Evolutionary conservation across 2,888 invertebrate species (phyloP).

Genomic region (Athrips mouffetella): DNA sequence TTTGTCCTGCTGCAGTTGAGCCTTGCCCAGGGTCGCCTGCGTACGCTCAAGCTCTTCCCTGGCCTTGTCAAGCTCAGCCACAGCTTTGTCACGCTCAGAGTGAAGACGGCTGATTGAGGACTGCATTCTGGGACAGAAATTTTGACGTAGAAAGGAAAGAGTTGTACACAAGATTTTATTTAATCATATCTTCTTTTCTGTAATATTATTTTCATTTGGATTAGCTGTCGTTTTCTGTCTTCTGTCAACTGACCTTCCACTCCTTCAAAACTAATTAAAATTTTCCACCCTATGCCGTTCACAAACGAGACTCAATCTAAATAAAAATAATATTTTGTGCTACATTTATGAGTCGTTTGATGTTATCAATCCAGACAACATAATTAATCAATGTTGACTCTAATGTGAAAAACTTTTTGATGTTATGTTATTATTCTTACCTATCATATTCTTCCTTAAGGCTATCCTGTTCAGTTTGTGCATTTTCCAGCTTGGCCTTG

Average conservation of each 20-base stretch:
- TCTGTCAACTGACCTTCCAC: no score
- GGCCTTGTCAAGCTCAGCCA: constrained; percentile 90
- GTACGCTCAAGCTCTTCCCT: constrained; percentile 93
- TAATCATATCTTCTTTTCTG: no score
- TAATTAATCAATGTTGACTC: background rate
- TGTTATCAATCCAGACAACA: no score
- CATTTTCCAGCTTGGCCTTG: constrained; percentile 95
- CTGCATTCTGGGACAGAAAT: constrained; percentile 85
- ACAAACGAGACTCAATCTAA: no score
- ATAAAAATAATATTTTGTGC: no score
- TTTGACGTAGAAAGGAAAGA: no score
- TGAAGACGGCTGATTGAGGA: constrained; percentile 89
- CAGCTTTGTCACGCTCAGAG: constrained; percentile 92
- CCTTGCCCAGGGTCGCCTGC: constrained; percentile 93
- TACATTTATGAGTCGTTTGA: no score
- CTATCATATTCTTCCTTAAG: constrained; percentile 94
- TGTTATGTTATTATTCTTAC: constrained; percentile 30
- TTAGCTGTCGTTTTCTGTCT: no score
- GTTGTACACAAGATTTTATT: no score
- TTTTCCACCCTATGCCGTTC: no score
- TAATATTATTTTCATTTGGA: no score
- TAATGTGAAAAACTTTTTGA: background rate
- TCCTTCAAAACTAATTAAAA: no score
- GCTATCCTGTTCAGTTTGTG: constrained; percentile 95
- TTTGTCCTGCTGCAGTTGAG: constrained; percentile 94